phyloP scores from a whole-genome alignment of 2,797 vertebrate genomes.

The Oophaga sylvatica region DNA sequence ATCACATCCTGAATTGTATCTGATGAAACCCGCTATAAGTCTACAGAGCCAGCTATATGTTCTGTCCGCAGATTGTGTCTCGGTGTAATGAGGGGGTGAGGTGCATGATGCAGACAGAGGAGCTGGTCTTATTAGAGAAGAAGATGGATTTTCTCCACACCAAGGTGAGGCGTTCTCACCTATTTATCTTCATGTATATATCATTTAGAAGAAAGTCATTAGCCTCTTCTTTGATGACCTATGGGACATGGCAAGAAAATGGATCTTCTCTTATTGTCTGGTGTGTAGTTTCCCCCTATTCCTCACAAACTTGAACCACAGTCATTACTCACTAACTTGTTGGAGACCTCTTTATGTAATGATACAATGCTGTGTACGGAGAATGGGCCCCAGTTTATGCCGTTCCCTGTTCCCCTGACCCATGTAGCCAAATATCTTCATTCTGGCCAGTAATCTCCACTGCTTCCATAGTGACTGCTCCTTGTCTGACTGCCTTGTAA shows the following conservation, averaged over 20 bases:
- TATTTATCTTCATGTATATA: not conserved
- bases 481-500: not conserved
- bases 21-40: no score
- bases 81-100: constrained; percentile 74
- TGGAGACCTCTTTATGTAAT: no score
- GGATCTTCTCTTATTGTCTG: not conserved
- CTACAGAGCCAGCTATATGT: not conserved
- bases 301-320: no score
- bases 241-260: not conserved
- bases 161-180: constrained; percentile 70
- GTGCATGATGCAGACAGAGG: constrained; percentile 77
- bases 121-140: constrained; percentile 77
- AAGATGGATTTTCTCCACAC: constrained; percentile 75
- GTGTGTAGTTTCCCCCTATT: no score
- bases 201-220: not conserved
- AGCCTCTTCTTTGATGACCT: not conserved
- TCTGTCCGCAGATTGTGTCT: constrained; percentile 71
- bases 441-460: no score
- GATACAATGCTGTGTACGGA: no score
- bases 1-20: no score
- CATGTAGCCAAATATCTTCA: no score
- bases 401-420: no score
- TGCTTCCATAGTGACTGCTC: not conserved
- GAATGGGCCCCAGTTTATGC: no score
- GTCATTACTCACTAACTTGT: no score